Base-by-base conservation (phyloP, 2,113 vertebrate genomes). In the Nothoprocta perdicaria region DNA sequence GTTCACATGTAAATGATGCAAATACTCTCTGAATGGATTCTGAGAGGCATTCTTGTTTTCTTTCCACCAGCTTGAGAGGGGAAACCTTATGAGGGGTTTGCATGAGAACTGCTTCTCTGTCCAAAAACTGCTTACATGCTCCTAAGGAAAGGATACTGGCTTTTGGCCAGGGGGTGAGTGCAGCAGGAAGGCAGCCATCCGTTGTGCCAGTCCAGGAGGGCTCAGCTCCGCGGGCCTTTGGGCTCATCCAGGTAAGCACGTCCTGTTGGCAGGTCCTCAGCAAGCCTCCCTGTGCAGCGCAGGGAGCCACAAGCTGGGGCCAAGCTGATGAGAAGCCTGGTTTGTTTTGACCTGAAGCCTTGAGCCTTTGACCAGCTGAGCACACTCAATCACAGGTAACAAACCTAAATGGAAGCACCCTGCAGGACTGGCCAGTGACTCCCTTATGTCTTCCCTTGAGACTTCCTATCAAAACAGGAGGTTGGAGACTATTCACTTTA, bases 41-140 rank as follows among this genome's bases (percentile, higher is more conserved):
- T 52, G 50, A 52, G 55, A 91, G 16, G 66, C 13, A 8, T 48
- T 73, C 27, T 35, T 71, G 9, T 41, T 46, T 73, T 71, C 26
- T 55, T 92, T 77, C 88, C 66, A 45, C 60, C 78, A 60, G 48
- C 22, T 79, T 74, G 69, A 89, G 31, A 14, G 40, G 14, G 79
- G 41, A 29, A 10, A 50, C 35, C 50, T 80, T 31, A 21, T 15
- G 19, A 92, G 60, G 43, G 77, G 60, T 66, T 89, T 89, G 38
- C 58, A n/a, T 16, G 69, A 66, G 38, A 73, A 55, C 55, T 88
- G 63, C 12, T 74, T 92, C 84, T 87, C 23, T 75, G 71, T 66
- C 16, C 19, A 62, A 33, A 55, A 57, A 71, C 19, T 23, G 41
- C 68, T 75, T 81, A 24, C 46, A 18, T 21, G 22, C 38, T 81